Evolutionary conservation across 2,797 vertebrate species (phyloP), one percentile per base, ranked within the genome.

Genomic region (Numenius phaeopus): DNA sequence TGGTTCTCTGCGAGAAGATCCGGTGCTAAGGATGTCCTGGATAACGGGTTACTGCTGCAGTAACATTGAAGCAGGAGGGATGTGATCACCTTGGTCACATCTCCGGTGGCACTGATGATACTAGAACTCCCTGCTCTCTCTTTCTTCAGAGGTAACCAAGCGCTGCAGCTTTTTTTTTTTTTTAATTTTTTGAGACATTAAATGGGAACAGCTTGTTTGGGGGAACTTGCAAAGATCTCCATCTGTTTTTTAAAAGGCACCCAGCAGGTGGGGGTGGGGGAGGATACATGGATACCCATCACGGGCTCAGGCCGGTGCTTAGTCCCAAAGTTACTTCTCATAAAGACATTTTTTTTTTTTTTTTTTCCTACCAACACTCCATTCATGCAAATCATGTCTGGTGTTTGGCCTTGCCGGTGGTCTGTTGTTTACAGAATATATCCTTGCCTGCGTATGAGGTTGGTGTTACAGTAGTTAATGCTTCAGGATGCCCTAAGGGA

Each of bases 101-200:
- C 55, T 70, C 40, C 0, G 0, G 22, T 85, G 75, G 11, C 61
- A 46, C 0, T 66, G 58, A 16, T 61, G 32, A 13, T n/a, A 30
- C 8, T 32, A 8, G 52, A 76, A 5, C 9, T 70, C 64, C 52
- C 34, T 42, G 34, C 29, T 46, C 17, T 16, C 15, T 32, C 0
- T 67, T 71, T 83, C 22, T 76, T 64, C 18, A 23, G 66, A 47
- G 26, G 16, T 30, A 89, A 26, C 62, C 34, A n/a, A 72, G 21
- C 3, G 1, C 54, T 0, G 0, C 66, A 52, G 55, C 39, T 34
- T 67, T 71, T 52, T 26, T 66, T 73, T 46, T 34, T 66, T 73
- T 46, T 42, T 75, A n/a, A n/a, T 54, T 49, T 57, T 87, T 58
- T n/a, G 27, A 62, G 50, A 42, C 34, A 10, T n/a, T 42, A 61